A percentile compares a stretch with the other conserved stretches of the same genome.
Evolutionary conservation across 1,140 invertebrate species (phyloP).

Genomic region (Drosophila yakuba): DNA sequence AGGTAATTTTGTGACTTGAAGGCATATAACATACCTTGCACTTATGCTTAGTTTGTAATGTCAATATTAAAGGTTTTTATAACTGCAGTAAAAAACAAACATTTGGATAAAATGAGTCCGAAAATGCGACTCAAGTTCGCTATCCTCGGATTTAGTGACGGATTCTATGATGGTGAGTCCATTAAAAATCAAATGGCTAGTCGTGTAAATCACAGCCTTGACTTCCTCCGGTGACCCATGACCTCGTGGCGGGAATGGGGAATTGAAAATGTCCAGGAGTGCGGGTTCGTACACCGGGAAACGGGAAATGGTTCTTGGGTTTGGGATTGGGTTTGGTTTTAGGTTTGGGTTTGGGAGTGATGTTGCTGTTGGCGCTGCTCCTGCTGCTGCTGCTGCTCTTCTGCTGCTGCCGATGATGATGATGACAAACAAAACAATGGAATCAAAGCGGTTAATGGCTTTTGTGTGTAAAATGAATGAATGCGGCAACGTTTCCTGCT

Average conservation of each 20-base stretch:
- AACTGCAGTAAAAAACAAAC: no score
- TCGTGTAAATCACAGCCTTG: slow-evolving; percentile 56
- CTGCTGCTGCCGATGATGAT: slow-evolving; percentile 55
- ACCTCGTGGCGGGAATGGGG: slow-evolving; percentile 12
- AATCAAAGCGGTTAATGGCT: slow-evolving; percentile 83
- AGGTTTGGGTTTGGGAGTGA: slow-evolving; percentile 3
- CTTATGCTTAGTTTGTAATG: no score
- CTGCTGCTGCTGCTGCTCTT: slow-evolving; percentile 11
- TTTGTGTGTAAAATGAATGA: slow-evolving; percentile 83
- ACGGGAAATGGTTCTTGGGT: no score
- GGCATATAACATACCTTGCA: no score
- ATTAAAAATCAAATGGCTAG: slow-evolving; percentile 53
- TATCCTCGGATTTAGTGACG: slow-evolving; percentile 17
- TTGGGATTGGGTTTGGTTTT: slow-evolving; percentile 1
- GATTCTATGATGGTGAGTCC: slow-evolving; percentile 18
- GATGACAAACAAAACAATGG: slow-evolving; percentile 82
- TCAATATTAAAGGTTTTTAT: no score
- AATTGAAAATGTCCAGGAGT: slow-evolving; percentile 7
- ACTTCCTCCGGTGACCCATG: slow-evolving; percentile 47
- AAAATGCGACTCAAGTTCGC: background rate
- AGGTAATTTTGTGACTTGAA: no score
- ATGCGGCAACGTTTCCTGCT: slow-evolving; percentile 76
- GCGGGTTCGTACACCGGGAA: slow-evolving; percentile 4
- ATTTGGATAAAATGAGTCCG: no score
- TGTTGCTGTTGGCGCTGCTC: slow-evolving; percentile 32